These are phyloP conservation scores for Felis chaus DNA, from an alignment of 2,113 vertebrate genomes.

Conservation along the genomic window DNA sequence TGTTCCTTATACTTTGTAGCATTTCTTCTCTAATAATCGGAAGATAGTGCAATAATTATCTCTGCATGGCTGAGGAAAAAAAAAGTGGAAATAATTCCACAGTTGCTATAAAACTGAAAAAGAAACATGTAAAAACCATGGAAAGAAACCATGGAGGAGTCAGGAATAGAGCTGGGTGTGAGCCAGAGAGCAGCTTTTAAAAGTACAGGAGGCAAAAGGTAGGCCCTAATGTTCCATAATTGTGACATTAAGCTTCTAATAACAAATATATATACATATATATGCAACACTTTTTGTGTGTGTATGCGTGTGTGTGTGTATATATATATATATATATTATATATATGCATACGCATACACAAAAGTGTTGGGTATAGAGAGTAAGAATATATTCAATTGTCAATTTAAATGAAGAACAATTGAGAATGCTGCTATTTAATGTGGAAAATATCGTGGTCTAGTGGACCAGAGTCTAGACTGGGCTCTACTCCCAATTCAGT, in stretches of 20 bases:
- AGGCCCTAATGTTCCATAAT: too few relatives aligned
- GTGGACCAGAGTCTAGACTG: background rate
- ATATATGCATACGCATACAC: too few relatives aligned
- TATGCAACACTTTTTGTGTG: too few relatives aligned
- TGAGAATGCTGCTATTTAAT: background rate
- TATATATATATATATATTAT: background rate
- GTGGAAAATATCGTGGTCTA: background rate
- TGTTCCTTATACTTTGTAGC: background rate
- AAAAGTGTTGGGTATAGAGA: background rate
- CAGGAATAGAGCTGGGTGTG: background rate
- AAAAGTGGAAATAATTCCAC: background rate
- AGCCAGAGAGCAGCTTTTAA: background rate
- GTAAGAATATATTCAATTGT: background rate
- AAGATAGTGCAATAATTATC: background rate
- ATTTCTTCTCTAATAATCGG: background rate
- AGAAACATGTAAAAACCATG: background rate
- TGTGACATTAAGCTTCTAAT: background rate
- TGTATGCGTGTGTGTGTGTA: background rate
- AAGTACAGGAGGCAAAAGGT: background rate
- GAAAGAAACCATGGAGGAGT: fast-evolving
- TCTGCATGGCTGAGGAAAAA: background rate
- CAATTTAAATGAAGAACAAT: background rate
- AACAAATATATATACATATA: background rate
- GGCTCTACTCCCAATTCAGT: background rate
- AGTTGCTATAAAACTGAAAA: background rate